Base-by-base conservation (phyloP, 2,113 vertebrate genomes). In the Rhabdornis inornatus region DNA sequence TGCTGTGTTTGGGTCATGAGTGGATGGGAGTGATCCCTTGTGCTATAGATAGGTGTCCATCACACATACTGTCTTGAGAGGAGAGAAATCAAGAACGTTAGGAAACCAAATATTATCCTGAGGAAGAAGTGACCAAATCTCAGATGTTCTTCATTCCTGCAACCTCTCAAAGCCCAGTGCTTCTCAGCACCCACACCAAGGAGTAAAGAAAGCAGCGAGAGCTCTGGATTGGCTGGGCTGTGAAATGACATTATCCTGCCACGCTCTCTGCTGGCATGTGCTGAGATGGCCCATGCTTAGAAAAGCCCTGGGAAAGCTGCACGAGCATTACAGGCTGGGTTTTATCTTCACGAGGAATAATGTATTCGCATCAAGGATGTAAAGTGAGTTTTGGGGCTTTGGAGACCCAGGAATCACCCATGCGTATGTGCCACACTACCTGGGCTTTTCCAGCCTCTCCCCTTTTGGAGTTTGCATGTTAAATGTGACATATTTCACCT, bases 221-320 rank as follows among this genome's bases (percentile, higher is more conserved):
- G 49, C 70, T 77, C 56, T 47, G 2, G 2, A 59, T 78, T 13
- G 55, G 45, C 57, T 12, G n/a, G 28, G 65, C 33, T n/a, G 31
- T 20, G 31, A 50, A 15, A 17, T 82, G 13, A 7, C 12, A 3
- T 75, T 77, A 35, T 77, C 94, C 71, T 90, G 85, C 65, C 64
- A 70, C 93, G 93, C 95, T 63, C 94, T 74, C 96, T 97, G 79
- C 94, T 86, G 96, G 94, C 87, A 25, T 30, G 21, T 35, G 9
- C 49, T 21, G 22, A n/a, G 68, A 85, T 44, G 72, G 70, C 69
- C 18, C 35, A 3, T 19, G 5, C 44, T 49, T 16, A 9, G 13
- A n/a, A 60, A 28, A 81, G 39, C 42, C 13, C 50, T 40, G 72
- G 35, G 10, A 33, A 14, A 42, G 30, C 35, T 78, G 66, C 79